phyloP scores from a whole-genome alignment of 2,888 invertebrate genomes.

The Pseudococcus jackbeardsleyi region DNA sequence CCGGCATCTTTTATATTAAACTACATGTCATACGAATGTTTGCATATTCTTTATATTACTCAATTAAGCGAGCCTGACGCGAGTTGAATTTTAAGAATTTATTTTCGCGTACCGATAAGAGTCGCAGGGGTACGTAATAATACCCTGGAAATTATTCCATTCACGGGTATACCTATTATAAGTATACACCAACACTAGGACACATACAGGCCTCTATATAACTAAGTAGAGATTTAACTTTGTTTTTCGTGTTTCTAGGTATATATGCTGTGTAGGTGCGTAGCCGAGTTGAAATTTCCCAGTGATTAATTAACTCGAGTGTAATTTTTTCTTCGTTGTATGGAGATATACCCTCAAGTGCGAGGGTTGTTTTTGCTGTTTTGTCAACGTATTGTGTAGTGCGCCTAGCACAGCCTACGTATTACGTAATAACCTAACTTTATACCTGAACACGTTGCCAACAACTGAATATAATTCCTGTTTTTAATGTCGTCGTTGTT shows the following conservation, averaged over 20 bases:
- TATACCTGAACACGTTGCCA: neutral
- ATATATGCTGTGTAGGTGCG: neutral
- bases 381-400: neutral
- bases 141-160: neutral
- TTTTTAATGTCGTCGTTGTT: neutral
- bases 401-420: neutral
- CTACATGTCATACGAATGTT: constrained; percentile 59
- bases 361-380: neutral
- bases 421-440: neutral
- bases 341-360: neutral
- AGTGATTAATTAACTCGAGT: neutral
- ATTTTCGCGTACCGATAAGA: neutral
- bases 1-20: constrained; percentile 60
- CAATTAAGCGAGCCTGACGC: constrained; percentile 51
- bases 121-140: neutral
- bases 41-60: constrained; percentile 61
- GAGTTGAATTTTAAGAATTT: constrained; percentile 42
- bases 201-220: neutral
- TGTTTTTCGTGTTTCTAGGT: neutral
- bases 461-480: neutral
- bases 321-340: neutral
- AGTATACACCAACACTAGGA: too few species aligned
- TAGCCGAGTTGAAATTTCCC: neutral
- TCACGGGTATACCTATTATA: neutral
- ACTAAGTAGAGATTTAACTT: neutral